These are phyloP conservation scores for Bhutanitis thaidina DNA, from an alignment of 2,888 invertebrate genomes.

Conservation along the genomic window DNA sequence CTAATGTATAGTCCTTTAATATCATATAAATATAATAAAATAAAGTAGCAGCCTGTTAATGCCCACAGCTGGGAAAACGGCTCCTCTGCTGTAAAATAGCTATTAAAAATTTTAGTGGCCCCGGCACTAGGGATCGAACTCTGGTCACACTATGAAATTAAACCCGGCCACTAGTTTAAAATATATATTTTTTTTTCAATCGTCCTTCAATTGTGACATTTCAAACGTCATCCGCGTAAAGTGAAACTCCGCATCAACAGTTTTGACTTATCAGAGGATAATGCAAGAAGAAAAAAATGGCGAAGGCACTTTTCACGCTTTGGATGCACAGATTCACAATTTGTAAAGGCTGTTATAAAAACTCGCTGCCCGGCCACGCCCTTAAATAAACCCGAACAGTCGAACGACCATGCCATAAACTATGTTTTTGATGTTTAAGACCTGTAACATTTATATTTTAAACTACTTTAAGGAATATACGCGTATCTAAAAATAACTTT, in stretches of 20 bases:
- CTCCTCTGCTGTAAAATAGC: too few relatives aligned
- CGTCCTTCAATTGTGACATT: too few relatives aligned
- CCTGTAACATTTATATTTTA: constrained; percentile 10
- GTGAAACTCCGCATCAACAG: background rate
- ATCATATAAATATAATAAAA: too few relatives aligned
- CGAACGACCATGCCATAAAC: constrained; percentile 13
- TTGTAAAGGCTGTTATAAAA: constrained; percentile 33
- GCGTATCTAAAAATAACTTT: background rate
- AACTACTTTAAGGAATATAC: background rate
- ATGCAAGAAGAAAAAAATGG: constrained; percentile 18
- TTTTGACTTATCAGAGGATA: constrained; percentile 17
- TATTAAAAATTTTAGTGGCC: too few relatives aligned
- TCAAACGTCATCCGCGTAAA: background rate
- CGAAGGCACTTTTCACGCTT: constrained; percentile 31
- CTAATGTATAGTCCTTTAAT: too few relatives aligned
- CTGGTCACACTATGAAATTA: too few relatives aligned
- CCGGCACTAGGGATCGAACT: too few relatives aligned
- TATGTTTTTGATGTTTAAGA: constrained; percentile 20
- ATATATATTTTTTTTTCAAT: too few relatives aligned
- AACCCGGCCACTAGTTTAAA: too few relatives aligned
- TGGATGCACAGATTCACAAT: constrained; percentile 32
- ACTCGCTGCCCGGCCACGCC: constrained; percentile 28
- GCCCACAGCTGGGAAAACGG: too few relatives aligned
- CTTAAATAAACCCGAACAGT: constrained; percentile 21
- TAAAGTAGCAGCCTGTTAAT: too few relatives aligned